Percentiles rank a stretch among this genome's conserved stretches.
Evolutionary conservation across 23 tunicate genomes (phyloP).

Genomic region (Halocynthia roretzi): DNA sequence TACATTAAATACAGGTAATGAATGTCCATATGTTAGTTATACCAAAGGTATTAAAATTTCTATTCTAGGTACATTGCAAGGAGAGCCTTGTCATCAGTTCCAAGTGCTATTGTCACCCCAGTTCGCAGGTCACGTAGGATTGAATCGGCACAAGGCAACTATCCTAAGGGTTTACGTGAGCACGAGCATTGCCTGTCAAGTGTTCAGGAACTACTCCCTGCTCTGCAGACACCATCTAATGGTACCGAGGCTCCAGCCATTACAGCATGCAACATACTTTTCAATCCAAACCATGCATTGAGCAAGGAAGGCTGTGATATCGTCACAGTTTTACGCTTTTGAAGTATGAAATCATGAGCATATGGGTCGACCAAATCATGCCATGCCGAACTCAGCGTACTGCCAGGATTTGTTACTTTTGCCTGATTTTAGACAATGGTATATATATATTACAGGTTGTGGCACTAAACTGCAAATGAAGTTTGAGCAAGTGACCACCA

Average conservation of each 20-base stretch:
- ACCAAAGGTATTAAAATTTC: neutral
- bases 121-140: conserved; percentile 47
- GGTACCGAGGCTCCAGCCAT: neutral
- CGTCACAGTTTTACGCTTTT: conserved; percentile 26
- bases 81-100: conserved; percentile 29
- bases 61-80: conserved; percentile 6
- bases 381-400: too few relatives aligned
- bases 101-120: conserved; percentile 45
- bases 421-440: too few relatives aligned
- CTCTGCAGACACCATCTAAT: neutral
- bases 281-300: conserved; percentile 43
- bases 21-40: neutral
- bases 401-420: too few relatives aligned
- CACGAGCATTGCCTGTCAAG: conserved; percentile 38
- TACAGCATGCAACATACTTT: conserved; percentile 27
- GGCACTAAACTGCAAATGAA: too few relatives aligned
- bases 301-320: conserved; percentile 37
- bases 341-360: neutral
- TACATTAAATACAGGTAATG: neutral
- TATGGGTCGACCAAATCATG: neutral
- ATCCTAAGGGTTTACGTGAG: conserved; percentile 33
- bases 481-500: too few relatives aligned
- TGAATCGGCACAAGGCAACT: conserved; percentile 16
- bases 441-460: too few relatives aligned
- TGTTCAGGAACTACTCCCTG: conserved; percentile 19